A percentile compares a stretch with the other conserved stretches of the same genome.
Conservation (phyloP, 1,140 invertebrate genomes). For the Zaprionus taronus region DNA sequence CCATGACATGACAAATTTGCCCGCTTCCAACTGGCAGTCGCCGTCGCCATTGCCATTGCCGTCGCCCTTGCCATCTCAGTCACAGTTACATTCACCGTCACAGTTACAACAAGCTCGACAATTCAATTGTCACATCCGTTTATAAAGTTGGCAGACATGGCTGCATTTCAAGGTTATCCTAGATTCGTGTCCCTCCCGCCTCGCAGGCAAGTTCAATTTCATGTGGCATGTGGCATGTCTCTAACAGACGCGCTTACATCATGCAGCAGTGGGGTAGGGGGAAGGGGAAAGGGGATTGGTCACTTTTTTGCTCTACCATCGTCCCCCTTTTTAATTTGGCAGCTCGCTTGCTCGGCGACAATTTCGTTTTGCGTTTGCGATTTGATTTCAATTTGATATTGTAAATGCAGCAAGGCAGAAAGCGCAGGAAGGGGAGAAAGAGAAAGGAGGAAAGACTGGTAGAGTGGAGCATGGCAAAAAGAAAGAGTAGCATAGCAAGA, state of each 20-base stretch:
- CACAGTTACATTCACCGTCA: slow-evolving; percentile 28
- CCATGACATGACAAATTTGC: slow-evolving; percentile 47
- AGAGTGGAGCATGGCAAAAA: not conserved
- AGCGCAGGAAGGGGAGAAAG: not conserved
- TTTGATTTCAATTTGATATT: slow-evolving; percentile 22
- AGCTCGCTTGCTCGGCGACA: slow-evolving; percentile 27
- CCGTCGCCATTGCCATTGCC: slow-evolving; percentile 18
- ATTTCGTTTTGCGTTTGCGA: slow-evolving; percentile 29
- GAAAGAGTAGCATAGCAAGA: slow-evolving; percentile 10
- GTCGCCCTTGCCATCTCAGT: slow-evolving; percentile 36
- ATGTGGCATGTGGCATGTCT: slow-evolving; percentile 4
- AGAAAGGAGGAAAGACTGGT: not conserved
- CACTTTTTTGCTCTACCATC: slow-evolving; percentile 4
- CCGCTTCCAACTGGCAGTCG: slow-evolving; percentile 24
- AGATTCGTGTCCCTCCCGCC: not conserved
- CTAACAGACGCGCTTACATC: not conserved
- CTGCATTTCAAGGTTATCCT: slow-evolving; percentile 55
- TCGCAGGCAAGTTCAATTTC: slow-evolving; percentile 15
- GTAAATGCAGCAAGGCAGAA: not conserved
- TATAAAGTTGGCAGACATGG: slow-evolving; percentile 57
- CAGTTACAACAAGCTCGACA: slow-evolving; percentile 27
- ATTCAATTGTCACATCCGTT: slow-evolving; percentile 60
- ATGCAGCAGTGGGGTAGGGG: not conserved
- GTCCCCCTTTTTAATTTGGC: slow-evolving; percentile 38
- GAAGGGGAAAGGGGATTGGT: slow-evolving; percentile 1